phyloP scores from a whole-genome alignment of 2,888 invertebrate genomes.

The Odontothrips loti region DNA sequence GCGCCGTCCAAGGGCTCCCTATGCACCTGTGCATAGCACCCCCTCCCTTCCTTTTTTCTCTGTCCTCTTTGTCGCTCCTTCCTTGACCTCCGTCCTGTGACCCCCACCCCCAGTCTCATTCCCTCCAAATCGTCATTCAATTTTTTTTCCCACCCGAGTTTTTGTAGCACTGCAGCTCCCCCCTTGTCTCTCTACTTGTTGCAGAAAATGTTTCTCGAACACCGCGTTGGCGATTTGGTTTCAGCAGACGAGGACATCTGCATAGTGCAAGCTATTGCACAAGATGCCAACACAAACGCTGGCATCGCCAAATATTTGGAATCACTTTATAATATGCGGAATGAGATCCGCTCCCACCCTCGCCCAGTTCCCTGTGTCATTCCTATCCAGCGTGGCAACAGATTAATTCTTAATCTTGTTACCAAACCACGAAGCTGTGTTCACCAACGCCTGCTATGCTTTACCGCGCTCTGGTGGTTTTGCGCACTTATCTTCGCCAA shows the following conservation, averaged over 20 bases:
- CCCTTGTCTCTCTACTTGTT: neutral
- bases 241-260: neutral
- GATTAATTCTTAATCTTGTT: neutral
- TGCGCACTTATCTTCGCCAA: neutral
- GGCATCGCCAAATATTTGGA: neutral
- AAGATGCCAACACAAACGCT: neutral
- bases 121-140: too few relatives aligned
- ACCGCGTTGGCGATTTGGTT: neutral
- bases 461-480: neutral
- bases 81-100: too few relatives aligned
- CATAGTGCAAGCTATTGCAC: neutral
- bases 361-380: neutral
- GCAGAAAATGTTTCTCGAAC: neutral
- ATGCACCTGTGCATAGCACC: too few relatives aligned
- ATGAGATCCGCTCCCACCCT: neutral
- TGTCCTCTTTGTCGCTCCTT: neutral
- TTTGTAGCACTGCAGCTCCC: too few relatives aligned
- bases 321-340: neutral
- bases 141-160: neutral
- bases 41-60: neutral
- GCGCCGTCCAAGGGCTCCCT: too few relatives aligned
- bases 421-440: neutral
- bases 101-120: too few relatives aligned
- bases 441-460: neutral
- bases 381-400: neutral